phyloP scores from a whole-genome alignment of 2,888 invertebrate species.

The Meteorus cinctellus region DNA sequence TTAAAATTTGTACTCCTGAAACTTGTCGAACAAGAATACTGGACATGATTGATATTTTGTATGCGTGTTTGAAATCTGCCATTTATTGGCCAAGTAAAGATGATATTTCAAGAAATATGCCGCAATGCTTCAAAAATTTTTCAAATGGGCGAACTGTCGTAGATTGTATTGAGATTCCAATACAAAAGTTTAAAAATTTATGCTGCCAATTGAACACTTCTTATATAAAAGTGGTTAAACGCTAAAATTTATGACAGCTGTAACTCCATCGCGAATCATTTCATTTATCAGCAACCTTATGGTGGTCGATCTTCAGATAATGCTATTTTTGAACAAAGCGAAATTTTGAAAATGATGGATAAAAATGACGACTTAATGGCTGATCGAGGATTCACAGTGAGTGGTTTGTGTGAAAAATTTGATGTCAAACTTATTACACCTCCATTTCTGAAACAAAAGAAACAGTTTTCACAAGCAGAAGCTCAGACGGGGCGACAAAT shows the following conservation, averaged over 20 bases:
- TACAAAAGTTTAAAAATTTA: conserved; percentile 47
- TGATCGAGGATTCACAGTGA: neutral
- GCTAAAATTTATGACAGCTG: conserved; percentile 56
- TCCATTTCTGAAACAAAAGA: no score
- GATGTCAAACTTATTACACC: no score
- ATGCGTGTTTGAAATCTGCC: neutral
- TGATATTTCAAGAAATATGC: conserved; percentile 54
- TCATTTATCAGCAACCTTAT: conserved; percentile 54
- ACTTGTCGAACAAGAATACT: conserved; percentile 27
- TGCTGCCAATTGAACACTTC: conserved; percentile 53
- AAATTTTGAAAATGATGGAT: conserved; percentile 8
- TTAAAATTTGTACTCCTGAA: conserved; percentile 4
- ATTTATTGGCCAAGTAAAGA: conserved; percentile 40
- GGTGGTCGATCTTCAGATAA: conserved; percentile 42
- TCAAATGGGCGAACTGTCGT: conserved; percentile 51
- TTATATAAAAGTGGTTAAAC: conserved; percentile 57
- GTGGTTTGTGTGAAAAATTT: no score
- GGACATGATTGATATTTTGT: conserved; percentile 33
- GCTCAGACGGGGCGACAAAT: no score
- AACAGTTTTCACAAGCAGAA: no score
- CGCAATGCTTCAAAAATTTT: conserved; percentile 55
- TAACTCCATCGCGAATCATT: conserved; percentile 56
- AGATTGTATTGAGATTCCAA: conserved; percentile 51
- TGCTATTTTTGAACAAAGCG: conserved; percentile 38
- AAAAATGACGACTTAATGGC: conserved; percentile 3